These are phyloP conservation scores for Calidris pygmaea DNA, from an alignment of 2,113 vertebrate genomes.

Conservation along the genomic window DNA sequence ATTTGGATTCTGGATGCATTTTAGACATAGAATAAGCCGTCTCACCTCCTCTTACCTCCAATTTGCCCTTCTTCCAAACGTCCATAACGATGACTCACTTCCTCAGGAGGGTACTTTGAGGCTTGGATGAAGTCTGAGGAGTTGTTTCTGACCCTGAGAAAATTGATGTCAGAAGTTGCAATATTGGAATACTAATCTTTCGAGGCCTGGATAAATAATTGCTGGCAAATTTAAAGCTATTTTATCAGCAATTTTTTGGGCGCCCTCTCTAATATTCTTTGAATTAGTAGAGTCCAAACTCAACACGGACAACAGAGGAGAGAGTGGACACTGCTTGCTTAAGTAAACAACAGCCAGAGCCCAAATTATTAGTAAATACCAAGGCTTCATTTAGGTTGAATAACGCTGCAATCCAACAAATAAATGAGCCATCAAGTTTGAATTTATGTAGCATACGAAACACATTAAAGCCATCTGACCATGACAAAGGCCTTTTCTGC, in stretches of 20 bases:
- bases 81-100: background rate
- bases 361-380: conserved; percentile 80
- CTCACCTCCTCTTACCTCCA: background rate
- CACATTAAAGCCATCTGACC: conserved; percentile 83
- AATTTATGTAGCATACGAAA: conserved; percentile 84
- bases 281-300: conserved; percentile 45
- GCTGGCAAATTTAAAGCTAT: conserved; percentile 31
- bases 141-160: conserved; percentile 44
- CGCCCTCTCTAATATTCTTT: conserved; percentile 13
- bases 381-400: conserved; percentile 79
- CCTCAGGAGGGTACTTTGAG: conserved; percentile 13
- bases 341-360: conserved; percentile 75
- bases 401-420: conserved; percentile 82
- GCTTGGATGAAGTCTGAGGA: conserved; percentile 16
- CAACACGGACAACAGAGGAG: conserved; percentile 52
- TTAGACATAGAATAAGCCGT: background rate
- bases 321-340: conserved; percentile 66
- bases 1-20: background rate
- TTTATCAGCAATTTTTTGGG: conserved; percentile 12
- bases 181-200: conserved; percentile 44
- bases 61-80: conserved; percentile 13
- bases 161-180: conserved; percentile 37
- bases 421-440: conserved; percentile 83
- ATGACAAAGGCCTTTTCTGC: conserved; percentile 82
- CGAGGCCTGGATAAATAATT: conserved; percentile 30